Percentiles rank a stretch among this genome's conserved stretches.
Evolutionary conservation across 2,888 invertebrate genomes (phyloP).

Genomic region (Drosophila antonietae): DNA sequence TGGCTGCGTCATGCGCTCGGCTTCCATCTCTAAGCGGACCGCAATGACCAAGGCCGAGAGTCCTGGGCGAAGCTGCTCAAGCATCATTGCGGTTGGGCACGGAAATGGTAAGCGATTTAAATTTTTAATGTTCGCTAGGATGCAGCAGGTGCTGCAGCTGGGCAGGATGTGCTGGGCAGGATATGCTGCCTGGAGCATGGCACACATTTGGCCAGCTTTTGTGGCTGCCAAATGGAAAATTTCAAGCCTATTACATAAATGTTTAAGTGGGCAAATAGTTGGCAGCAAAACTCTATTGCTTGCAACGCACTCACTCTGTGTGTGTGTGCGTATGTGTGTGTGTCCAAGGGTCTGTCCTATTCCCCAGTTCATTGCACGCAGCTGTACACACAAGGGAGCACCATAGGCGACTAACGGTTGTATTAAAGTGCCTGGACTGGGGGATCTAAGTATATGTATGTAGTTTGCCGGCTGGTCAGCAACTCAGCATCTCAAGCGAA

Average conservation of each 20-base stretch:
- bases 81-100: slow-evolving; percentile 59
- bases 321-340: background rate
- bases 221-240: slow-evolving; percentile 70
- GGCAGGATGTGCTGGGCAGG: slow-evolving; percentile 11
- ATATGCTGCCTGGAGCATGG: slow-evolving; percentile 24
- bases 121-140: slow-evolving; percentile 61
- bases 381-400: slow-evolving; percentile 68
- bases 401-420: slow-evolving; percentile 35
- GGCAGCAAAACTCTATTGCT: slow-evolving; percentile 53
- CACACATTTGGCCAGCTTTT: slow-evolving; percentile 56
- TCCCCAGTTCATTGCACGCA: slow-evolving; percentile 61
- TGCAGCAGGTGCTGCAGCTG: slow-evolving; percentile 33
- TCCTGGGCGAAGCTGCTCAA: slow-evolving; percentile 48
- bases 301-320: slow-evolving; percentile 18
- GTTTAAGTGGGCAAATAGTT: slow-evolving; percentile 73
- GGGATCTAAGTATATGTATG: slow-evolving; percentile 7
- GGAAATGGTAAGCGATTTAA: slow-evolving; percentile 61
- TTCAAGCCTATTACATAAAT: slow-evolving; percentile 77
- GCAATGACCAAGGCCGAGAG: slow-evolving; percentile 13
- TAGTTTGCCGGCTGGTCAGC: slow-evolving; percentile 26
- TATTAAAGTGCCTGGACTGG: slow-evolving; percentile 48
- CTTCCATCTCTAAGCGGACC: slow-evolving; percentile 27
- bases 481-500: slow-evolving; percentile 36
- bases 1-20: slow-evolving; percentile 9
- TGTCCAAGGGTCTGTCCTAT: slow-evolving; percentile 31